These are phyloP conservation scores for Epinephelus fuscoguttatus DNA, from an alignment of 2,113 vertebrate genomes.

Conservation along the genomic window DNA sequence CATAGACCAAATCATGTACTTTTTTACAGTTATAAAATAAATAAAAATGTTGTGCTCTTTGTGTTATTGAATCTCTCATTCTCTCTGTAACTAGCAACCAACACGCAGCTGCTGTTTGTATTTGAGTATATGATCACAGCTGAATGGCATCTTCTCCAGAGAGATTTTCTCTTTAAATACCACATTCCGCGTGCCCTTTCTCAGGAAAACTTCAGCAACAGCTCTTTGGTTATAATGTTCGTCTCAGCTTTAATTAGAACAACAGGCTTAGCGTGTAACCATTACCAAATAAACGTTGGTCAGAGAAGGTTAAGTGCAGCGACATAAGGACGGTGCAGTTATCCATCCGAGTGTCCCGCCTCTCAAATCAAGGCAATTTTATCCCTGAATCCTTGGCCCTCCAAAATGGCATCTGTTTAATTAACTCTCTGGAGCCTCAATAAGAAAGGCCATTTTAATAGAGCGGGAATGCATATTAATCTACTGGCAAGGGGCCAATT, in stretches of 20 bases:
- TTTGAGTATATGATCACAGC: background rate
- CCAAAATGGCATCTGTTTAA: slow-evolving; percentile 75
- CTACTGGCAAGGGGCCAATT: slow-evolving; percentile 68
- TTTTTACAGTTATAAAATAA: background rate
- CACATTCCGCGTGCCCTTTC: slow-evolving; percentile 33
- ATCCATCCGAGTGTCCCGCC: slow-evolving; percentile 32
- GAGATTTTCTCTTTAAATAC: slow-evolving; percentile 23
- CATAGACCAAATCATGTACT: background rate
- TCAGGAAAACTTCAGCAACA: slow-evolving; percentile 14
- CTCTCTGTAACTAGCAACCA: background rate
- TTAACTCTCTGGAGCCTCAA: slow-evolving; percentile 71
- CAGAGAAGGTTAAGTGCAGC: slow-evolving; percentile 49
- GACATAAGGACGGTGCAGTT: slow-evolving; percentile 12
- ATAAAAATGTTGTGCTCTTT: background rate
- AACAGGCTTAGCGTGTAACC: slow-evolving; percentile 11
- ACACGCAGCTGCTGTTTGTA: slow-evolving; percentile 12
- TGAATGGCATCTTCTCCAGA: slow-evolving; percentile 2
- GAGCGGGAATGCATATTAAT: slow-evolving; percentile 72
- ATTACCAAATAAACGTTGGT: slow-evolving; percentile 27
- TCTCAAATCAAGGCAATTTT: slow-evolving; percentile 61
- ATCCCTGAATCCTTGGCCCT: slow-evolving; percentile 45
- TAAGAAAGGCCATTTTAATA: slow-evolving; percentile 74
- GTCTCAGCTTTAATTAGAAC: background rate
- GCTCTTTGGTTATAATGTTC: slow-evolving; percentile 15
- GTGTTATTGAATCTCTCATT: slow-evolving; percentile 12